Evolutionary conservation across 2,797 vertebrate species (phyloP), one percentile per base, ranked within the genome.

Genomic region (Pipistrellus pygmaeus): DNA sequence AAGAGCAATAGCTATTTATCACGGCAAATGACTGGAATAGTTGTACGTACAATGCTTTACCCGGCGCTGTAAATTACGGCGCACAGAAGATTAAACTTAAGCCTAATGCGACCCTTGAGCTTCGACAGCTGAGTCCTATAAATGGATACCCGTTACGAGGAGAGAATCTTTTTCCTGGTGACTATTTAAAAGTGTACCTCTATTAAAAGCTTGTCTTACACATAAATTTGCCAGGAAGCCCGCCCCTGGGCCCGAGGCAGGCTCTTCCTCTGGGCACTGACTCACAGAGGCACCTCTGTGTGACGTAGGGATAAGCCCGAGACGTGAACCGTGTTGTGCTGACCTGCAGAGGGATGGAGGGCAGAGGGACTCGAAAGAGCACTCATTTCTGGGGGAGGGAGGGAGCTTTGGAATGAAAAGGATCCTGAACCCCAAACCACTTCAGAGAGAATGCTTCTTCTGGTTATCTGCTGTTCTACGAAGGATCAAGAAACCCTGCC

Each of bases 71-170:
- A 98, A 98, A 98, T 98, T 96, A 98, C 10, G 85, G 96, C 85
- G 96, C 48, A 94, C 76, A 98, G 96, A 96, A 98, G 97, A 98
- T 98, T 98, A 98, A 98, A 98, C 94, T 97, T 97, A 98, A 98
- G 96, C 97, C 97, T 98, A 98, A 98, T 97, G 94, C 97, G 97
- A 96, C 94, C 97, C 96, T 96, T 97, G 97, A 96, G 97, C 96
- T 97, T 96, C 97, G 97, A 98, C 97, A 98, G 98, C 98, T 98
- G 98, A 98, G 94, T 93, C 98, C 98, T 98, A 98, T 98, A 98
- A 98, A 98, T 96, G 97, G 98, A 95, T 95, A 83, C 97, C 93
- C 72, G 88, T 97, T 97, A 97, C 97, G 89, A 97, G 94, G 46
- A 97, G 93, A 97, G 94, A 94, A 75, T 82, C 91, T 97, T 97